Conservation (phyloP, 2,888 invertebrate genomes). For the Barypeithes pellucidus region DNA sequence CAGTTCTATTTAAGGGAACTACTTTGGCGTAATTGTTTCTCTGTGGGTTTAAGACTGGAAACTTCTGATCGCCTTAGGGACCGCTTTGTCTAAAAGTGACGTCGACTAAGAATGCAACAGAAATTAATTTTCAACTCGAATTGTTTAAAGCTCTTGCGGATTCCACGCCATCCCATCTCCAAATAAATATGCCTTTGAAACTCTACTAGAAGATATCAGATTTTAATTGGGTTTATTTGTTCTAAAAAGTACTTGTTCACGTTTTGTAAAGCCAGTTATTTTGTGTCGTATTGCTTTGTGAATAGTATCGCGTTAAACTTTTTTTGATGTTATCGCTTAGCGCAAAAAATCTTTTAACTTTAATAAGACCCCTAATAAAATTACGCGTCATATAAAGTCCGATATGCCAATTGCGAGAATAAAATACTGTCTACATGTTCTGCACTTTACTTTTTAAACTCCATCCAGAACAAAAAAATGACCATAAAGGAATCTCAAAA, state of each 20-base stretch:
- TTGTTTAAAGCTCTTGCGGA: slow-evolving; percentile 33
- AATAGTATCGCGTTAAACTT: too few relatives aligned
- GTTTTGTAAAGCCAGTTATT: too few relatives aligned
- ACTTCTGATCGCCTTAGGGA: slow-evolving; percentile 45
- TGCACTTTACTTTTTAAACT: too few relatives aligned
- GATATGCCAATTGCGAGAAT: too few relatives aligned
- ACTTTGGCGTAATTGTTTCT: slow-evolving; percentile 43
- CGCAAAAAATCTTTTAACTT: too few relatives aligned
- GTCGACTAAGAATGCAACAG: slow-evolving; percentile 37
- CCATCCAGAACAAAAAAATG: too few relatives aligned
- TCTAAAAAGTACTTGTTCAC: background rate
- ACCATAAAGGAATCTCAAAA: too few relatives aligned
- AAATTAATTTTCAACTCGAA: slow-evolving; percentile 39
- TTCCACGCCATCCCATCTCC: slow-evolving; percentile 15
- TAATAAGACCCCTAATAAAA: too few relatives aligned
- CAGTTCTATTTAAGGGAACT: slow-evolving; percentile 28
- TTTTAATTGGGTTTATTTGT: background rate
- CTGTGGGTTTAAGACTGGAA: slow-evolving; percentile 40
- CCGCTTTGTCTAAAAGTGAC: slow-evolving; percentile 34
- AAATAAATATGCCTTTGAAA: slow-evolving; percentile 17
- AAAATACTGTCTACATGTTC: too few relatives aligned
- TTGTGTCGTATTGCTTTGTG: too few relatives aligned
- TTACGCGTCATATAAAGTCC: too few relatives aligned
- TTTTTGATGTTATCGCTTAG: too few relatives aligned
- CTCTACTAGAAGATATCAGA: background rate